These are phyloP conservation scores for Odocoileus virginianus DNA, from an alignment of 2,113 vertebrate genomes.

Conservation along the genomic window DNA sequence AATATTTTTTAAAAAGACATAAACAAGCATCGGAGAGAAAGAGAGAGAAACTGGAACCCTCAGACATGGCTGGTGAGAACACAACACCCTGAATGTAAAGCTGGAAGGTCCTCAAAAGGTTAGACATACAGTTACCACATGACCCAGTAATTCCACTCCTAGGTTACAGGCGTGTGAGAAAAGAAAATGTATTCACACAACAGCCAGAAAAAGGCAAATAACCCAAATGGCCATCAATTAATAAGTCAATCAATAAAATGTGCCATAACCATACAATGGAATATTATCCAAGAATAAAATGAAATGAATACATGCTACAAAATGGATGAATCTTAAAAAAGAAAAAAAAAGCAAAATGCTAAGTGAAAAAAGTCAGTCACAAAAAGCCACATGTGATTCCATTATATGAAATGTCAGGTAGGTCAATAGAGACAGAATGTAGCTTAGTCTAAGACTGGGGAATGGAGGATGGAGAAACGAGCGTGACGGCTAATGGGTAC, in stretches of 20 bases:
- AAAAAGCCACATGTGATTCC: background rate
- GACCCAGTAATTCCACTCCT: background rate
- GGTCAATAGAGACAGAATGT: background rate
- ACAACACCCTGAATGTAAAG: background rate
- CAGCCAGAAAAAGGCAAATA: background rate
- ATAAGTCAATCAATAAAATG: background rate
- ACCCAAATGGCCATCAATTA: background rate
- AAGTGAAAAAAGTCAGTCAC: background rate
- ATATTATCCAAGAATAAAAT: background rate
- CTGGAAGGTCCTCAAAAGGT: background rate
- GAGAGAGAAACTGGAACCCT: background rate
- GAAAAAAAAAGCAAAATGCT: background rate
- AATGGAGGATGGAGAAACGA: background rate
- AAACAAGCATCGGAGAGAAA: background rate
- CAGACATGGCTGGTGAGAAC: background rate
- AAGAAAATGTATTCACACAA: background rate
- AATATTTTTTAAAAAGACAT: background rate
- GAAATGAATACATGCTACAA: background rate
- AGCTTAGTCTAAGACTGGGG: background rate
- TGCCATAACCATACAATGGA: background rate
- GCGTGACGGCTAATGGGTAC: background rate
- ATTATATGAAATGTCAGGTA: background rate
- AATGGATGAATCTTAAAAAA: background rate
- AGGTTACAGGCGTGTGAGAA: background rate
- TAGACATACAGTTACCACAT: background rate